A percentile compares a stretch with the other conserved stretches of the same genome.
These are phyloP conservation scores for Platysteira castanea DNA, from an alignment of 2,113 vertebrate genomes.

Conservation along the genomic window DNA sequence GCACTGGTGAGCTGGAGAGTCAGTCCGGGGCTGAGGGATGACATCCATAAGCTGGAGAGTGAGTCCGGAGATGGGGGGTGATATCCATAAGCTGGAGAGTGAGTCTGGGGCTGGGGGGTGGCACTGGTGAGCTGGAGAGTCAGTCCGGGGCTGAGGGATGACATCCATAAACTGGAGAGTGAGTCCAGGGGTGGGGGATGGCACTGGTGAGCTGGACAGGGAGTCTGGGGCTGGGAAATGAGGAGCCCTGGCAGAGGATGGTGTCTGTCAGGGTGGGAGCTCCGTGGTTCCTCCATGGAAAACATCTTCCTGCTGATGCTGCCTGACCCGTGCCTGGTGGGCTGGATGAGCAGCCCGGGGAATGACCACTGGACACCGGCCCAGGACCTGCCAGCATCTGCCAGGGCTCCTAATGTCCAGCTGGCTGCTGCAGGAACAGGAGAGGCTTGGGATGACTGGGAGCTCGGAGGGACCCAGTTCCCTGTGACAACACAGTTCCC, in stretches of 20 bases:
- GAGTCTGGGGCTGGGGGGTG: neutral
- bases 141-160: neutral
- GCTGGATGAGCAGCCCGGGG: neutral
- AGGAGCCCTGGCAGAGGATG: neutral
- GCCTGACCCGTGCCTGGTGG: neutral
- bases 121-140: slow-evolving; percentile 1
- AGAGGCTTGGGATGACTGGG: neutral
- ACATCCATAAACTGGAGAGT: neutral
- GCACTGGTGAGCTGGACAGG: neutral
- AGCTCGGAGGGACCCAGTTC: neutral
- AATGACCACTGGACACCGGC: neutral
- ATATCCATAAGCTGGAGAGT: too few species aligned
- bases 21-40: neutral
- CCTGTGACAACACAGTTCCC: neutral
- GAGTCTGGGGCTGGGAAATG: neutral
- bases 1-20: neutral
- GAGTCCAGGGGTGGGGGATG: too few species aligned
- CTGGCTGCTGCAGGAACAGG: neutral
- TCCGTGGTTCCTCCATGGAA: neutral
- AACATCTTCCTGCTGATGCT: neutral
- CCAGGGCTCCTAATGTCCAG: neutral
- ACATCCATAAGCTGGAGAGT: too few species aligned
- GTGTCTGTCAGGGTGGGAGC: neutral
- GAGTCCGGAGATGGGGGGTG: neutral
- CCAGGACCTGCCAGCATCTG: neutral